Conservation (phyloP, 2,888 invertebrate genomes). For the Zaprionus lineosus region DNA sequence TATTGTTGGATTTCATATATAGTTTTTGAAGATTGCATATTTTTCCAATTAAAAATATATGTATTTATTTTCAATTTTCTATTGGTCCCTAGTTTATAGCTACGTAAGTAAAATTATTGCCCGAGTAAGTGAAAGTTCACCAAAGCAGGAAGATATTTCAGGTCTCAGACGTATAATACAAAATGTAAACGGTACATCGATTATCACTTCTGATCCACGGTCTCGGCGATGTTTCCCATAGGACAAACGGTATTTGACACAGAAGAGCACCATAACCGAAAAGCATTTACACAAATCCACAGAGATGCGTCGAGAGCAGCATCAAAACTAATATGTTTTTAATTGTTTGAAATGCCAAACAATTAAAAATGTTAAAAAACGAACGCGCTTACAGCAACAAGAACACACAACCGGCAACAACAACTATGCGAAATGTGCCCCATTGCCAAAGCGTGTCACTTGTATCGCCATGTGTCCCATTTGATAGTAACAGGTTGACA, state of each 20-base stretch:
- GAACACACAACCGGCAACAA: constrained; percentile 3
- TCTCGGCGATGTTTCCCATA: constrained; percentile 13
- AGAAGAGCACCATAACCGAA: background rate
- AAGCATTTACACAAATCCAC: background rate
- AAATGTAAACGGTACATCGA: no score
- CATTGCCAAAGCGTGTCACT: constrained; percentile 35
- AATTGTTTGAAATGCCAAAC: constrained; percentile 69
- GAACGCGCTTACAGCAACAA: constrained; percentile 16
- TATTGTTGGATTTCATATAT: no score
- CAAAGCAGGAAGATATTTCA: no score
- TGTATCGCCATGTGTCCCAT: constrained; percentile 32
- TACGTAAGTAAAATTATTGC: no score
- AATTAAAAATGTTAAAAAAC: constrained; percentile 50
- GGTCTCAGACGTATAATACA: no score
- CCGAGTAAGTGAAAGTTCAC: no score
- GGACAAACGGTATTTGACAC: constrained; percentile 8
- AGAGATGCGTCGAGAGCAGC: constrained; percentile 40
- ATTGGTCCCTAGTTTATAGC: no score
- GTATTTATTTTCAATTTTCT: no score
- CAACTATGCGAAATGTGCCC: constrained; percentile 31
- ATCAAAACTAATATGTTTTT: constrained; percentile 66
- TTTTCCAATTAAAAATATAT: no score
- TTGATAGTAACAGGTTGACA: constrained; percentile 45
- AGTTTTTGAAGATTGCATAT: no score
- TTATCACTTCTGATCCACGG: no score